Evolutionary conservation across 2,113 vertebrate species (phyloP).

Genomic region (Theristicus caerulescens): DNA sequence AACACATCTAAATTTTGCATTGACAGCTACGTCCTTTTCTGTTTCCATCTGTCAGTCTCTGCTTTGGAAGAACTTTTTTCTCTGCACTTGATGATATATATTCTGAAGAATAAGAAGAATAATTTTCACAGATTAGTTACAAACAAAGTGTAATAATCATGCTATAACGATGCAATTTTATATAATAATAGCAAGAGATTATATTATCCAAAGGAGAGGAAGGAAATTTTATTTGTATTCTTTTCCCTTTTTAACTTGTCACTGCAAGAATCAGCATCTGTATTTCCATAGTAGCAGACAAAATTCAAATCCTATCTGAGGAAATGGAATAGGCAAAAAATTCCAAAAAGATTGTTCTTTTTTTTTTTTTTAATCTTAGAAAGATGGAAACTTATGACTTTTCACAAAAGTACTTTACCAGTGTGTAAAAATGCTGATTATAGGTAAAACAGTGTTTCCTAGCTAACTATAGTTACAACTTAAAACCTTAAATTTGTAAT

Average conservation of each 20-base stretch:
- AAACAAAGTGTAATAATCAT: background rate
- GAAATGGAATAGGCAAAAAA: background rate
- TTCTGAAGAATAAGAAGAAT: background rate
- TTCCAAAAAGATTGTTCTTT: background rate
- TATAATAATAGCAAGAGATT: background rate
- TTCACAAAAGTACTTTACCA: background rate
- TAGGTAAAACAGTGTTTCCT: background rate
- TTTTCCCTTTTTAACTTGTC: background rate
- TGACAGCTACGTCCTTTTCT: background rate
- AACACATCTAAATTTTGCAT: background rate
- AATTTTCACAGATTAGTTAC: background rate
- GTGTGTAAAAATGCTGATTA: background rate
- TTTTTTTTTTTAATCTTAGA: background rate
- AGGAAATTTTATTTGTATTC: background rate
- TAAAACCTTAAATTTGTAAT: background rate
- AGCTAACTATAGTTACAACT: background rate
- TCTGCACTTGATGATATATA: background rate
- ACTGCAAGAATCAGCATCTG: background rate
- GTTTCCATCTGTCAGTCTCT: background rate
- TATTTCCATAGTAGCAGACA: background rate
- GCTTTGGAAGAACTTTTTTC: background rate
- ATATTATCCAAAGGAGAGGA: background rate
- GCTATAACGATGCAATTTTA: background rate
- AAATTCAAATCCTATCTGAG: background rate
- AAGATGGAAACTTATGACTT: background rate